Evolutionary conservation across 1,140 invertebrate species (phyloP).

Genomic region (Pinna nobilis): DNA sequence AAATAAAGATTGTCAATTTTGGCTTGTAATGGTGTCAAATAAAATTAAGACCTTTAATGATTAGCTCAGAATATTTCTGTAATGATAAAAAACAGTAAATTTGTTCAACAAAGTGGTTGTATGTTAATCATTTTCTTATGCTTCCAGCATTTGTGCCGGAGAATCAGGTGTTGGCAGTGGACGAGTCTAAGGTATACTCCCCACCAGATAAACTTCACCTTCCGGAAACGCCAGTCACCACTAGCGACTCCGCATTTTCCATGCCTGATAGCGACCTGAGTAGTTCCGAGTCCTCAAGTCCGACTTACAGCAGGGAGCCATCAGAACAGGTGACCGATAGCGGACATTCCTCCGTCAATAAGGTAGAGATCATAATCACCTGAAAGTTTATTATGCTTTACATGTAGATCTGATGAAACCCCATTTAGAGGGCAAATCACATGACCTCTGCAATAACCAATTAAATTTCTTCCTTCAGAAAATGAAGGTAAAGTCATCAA

Average conservation of each 20-base stretch:
- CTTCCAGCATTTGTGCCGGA: slow-evolving; percentile 64
- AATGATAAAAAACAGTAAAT: neutral
- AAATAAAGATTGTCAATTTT: no score
- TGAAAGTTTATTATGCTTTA: no score
- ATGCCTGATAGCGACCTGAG: slow-evolving; percentile 68
- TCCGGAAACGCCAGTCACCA: slow-evolving; percentile 75
- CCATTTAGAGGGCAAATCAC: no score
- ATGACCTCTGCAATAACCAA: no score
- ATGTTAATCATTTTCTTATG: neutral
- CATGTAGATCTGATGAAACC: no score
- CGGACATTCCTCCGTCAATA: no score
- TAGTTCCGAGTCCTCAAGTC: slow-evolving; percentile 64
- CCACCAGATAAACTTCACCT: slow-evolving; percentile 86
- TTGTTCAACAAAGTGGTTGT: neutral
- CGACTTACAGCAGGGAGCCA: slow-evolving; percentile 55
- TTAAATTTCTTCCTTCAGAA: no score
- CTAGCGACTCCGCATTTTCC: slow-evolving; percentile 70
- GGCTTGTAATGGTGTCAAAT: neutral
- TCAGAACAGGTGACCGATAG: slow-evolving; percentile 24
- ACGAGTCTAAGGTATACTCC: slow-evolving; percentile 84
- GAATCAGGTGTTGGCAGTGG: slow-evolving; percentile 78
- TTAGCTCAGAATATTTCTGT: no score
- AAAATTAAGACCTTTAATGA: neutral
- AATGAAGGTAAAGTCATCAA: no score
- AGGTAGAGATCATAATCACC: slow-evolving; percentile 5